Evolutionary conservation across 2,888 invertebrate species (phyloP).

Genomic region (Ectobius pallidus): DNA sequence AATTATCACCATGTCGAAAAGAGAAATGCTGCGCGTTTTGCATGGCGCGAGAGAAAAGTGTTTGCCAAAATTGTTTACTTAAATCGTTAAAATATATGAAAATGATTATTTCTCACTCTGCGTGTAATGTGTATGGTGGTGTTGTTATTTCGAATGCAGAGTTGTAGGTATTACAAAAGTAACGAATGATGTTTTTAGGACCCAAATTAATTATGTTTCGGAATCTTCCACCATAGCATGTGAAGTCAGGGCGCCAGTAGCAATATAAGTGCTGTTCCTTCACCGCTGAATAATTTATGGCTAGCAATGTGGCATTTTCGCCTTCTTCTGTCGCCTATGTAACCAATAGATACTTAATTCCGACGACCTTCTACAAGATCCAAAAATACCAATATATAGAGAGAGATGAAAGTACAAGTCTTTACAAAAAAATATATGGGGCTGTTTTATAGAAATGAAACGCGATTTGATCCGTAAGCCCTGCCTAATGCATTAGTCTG

Average conservation of each 20-base stretch:
- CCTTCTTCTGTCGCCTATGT: background rate
- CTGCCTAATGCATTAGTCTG: background rate
- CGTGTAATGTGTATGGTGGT: too few species aligned
- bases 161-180: slow-evolving; percentile 8
- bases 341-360: slow-evolving; percentile 17
- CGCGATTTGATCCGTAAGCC: too few species aligned
- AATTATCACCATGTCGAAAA: background rate
- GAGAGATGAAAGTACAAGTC: too few species aligned
- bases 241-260: background rate
- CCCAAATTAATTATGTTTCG: slow-evolving; percentile 32
- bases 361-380: background rate
- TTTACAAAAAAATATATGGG: too few species aligned
- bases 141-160: background rate
- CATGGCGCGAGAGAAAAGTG: background rate
- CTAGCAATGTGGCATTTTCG: background rate
- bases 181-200: slow-evolving; percentile 32
- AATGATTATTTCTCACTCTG: background rate
- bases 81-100: background rate
- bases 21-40: background rate
- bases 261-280: too few species aligned
- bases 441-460: too few species aligned
- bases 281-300: slow-evolving; percentile 15
- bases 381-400: background rate
- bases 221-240: background rate
- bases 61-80: background rate